Conservation (phyloP, 2,888 invertebrate species). For the Coleophora flavipennella region DNA sequence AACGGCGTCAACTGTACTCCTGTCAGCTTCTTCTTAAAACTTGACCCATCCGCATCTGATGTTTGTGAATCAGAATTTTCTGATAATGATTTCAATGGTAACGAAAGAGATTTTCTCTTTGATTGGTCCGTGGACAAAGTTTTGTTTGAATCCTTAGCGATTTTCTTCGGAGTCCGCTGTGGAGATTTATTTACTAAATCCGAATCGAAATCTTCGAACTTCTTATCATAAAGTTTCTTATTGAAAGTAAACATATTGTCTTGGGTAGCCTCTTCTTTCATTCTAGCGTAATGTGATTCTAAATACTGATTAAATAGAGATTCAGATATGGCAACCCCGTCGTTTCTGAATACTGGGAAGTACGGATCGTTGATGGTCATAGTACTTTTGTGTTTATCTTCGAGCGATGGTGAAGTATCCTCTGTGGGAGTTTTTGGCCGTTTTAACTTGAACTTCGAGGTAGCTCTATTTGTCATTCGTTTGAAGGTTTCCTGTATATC, state of each 20-base stretch:
- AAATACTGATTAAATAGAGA: slow-evolving; percentile 80
- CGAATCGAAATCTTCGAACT: slow-evolving; percentile 65
- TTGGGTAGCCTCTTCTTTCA: slow-evolving; percentile 59
- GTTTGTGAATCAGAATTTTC: slow-evolving; percentile 51
- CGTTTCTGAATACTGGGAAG: slow-evolving; percentile 82
- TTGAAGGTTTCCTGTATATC: slow-evolving; percentile 76
- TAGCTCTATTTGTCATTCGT: slow-evolving; percentile 69
- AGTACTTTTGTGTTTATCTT: slow-evolving; percentile 54
- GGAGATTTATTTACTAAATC: slow-evolving; percentile 49
- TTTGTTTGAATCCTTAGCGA: slow-evolving; percentile 43
- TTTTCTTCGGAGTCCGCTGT: slow-evolving; percentile 56
- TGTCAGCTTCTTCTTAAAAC: slow-evolving; percentile 69
- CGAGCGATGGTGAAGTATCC: slow-evolving; percentile 34
- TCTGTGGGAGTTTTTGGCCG: slow-evolving; percentile 26
- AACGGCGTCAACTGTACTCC: slow-evolving; percentile 85
- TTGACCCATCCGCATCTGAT: slow-evolving; percentile 43
- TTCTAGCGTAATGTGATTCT: slow-evolving; percentile 75
- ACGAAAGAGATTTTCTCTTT: slow-evolving; percentile 73
- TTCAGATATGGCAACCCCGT: slow-evolving; percentile 81
- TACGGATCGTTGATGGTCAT: slow-evolving; percentile 85
- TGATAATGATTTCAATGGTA: slow-evolving; percentile 81
- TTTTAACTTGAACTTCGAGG: slow-evolving; percentile 68
- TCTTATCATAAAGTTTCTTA: slow-evolving; percentile 46
- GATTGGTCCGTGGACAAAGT: slow-evolving; percentile 47
- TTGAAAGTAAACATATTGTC: slow-evolving; percentile 58